These are phyloP conservation scores for Promerops cafer DNA, from an alignment of 2,113 vertebrate species.

Conservation along the genomic window DNA sequence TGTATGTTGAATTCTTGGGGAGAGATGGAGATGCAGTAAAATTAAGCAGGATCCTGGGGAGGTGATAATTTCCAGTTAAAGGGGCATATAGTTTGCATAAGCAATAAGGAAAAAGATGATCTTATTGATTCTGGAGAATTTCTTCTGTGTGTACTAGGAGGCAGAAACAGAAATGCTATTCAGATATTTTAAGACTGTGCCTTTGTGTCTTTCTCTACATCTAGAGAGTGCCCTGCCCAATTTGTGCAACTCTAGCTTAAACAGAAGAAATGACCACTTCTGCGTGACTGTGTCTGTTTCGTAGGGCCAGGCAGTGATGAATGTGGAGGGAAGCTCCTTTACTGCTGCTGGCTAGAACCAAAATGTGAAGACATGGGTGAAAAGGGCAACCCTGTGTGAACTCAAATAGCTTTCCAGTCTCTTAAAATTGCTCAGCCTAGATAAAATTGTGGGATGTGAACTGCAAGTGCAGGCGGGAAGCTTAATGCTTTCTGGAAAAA, in stretches of 20 bases:
- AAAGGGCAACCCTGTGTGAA: neutral
- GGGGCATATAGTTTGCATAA: neutral
- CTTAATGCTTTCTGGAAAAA: neutral
- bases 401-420: neutral
- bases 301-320: neutral
- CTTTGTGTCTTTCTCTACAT: neutral
- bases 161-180: constrained; percentile 17
- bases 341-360: neutral
- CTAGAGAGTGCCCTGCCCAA: neutral
- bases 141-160: neutral
- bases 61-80: neutral
- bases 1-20: neutral
- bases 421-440: neutral
- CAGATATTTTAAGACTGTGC: neutral
- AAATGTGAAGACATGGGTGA: neutral
- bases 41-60: neutral
- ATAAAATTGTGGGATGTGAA: neutral
- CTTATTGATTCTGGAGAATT: neutral
- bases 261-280: neutral
- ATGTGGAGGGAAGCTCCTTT: neutral
- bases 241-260: neutral
- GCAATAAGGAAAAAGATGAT: neutral
- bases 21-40: neutral
- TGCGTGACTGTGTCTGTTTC: neutral
- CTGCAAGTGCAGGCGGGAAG: neutral